phyloP scores from a whole-genome alignment of 2,888 invertebrate species.

The Leptopilina syphax region DNA sequence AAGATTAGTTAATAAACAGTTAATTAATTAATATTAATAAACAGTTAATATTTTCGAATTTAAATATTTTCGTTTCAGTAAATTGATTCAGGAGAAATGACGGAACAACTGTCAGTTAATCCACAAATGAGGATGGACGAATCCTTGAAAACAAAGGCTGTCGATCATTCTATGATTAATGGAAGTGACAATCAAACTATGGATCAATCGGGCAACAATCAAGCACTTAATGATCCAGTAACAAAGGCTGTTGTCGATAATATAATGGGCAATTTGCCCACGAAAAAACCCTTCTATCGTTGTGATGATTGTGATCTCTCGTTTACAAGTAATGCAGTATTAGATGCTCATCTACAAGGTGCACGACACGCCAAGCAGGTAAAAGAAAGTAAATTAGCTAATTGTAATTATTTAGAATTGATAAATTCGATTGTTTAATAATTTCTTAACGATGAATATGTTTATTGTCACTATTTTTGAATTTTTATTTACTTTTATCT shows the following conservation, averaged over 20 bases:
- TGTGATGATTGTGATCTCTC: conserved; percentile 77
- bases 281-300: conserved; percentile 74
- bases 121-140: conserved; percentile 21
- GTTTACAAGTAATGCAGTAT: conserved; percentile 77
- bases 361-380: conserved; percentile 75
- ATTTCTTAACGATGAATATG: no score
- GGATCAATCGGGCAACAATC: conserved; percentile 48
- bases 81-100: neutral
- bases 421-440: neutral
- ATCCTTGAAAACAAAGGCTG: conserved; percentile 15
- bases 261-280: conserved; percentile 77
- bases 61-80: conserved; percentile 7
- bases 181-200: conserved; percentile 25
- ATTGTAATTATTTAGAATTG: neutral
- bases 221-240: conserved; percentile 74
- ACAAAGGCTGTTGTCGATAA: conserved; percentile 77
- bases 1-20: no score
- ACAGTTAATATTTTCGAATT: neutral
- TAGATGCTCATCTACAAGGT: conserved; percentile 77
- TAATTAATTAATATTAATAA: no score
- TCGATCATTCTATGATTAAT: conserved; percentile 19
- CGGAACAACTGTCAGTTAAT: conserved; percentile 8
- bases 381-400: neutral
- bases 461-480: no score
- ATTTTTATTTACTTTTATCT: neutral